These are phyloP conservation scores for Gouania willdenowi DNA, from an alignment of 2,797 vertebrate genomes.

Conservation along the genomic window DNA sequence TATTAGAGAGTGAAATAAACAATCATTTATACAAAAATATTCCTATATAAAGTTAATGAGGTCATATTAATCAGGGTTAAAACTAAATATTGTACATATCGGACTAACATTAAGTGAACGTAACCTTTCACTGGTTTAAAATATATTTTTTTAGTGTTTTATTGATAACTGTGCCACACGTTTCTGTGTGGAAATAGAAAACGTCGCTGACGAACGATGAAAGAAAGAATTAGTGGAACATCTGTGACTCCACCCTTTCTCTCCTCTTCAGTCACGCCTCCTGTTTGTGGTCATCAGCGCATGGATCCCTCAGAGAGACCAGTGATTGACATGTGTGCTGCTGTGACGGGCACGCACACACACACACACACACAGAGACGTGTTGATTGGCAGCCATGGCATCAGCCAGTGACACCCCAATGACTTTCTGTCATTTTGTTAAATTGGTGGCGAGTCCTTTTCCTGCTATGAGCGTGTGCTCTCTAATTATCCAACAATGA, in stretches of 20 bases:
- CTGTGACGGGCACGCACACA: constrained; percentile 1
- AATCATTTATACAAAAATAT: no score
- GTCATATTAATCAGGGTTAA: no score
- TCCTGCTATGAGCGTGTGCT: constrained; percentile 40
- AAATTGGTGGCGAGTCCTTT: constrained; percentile 52
- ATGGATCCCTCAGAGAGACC: constrained; percentile 24
- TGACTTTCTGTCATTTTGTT: constrained; percentile 64
- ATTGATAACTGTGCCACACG: constrained; percentile 27
- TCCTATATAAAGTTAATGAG: no score
- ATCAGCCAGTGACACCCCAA: constrained; percentile 62
- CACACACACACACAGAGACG: neutral
- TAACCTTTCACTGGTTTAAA: no score
- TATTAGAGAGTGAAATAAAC: no score
- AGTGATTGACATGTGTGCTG: constrained; percentile 35
- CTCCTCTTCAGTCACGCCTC: constrained; percentile 33
- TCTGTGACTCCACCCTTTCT: constrained; percentile 45
- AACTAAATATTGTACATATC: no score
- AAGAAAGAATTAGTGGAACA: constrained; percentile 31
- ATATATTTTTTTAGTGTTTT: no score
- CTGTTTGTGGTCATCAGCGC: constrained; percentile 28
- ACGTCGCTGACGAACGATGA: constrained; percentile 19
- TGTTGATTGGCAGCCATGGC: constrained; percentile 59
- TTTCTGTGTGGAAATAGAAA: constrained; percentile 7
- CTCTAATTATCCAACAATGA: constrained; percentile 70
- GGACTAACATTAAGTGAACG: no score